Evolutionary conservation across 1,140 invertebrate genomes (phyloP).

Genomic region (Cyclina sinensis): DNA sequence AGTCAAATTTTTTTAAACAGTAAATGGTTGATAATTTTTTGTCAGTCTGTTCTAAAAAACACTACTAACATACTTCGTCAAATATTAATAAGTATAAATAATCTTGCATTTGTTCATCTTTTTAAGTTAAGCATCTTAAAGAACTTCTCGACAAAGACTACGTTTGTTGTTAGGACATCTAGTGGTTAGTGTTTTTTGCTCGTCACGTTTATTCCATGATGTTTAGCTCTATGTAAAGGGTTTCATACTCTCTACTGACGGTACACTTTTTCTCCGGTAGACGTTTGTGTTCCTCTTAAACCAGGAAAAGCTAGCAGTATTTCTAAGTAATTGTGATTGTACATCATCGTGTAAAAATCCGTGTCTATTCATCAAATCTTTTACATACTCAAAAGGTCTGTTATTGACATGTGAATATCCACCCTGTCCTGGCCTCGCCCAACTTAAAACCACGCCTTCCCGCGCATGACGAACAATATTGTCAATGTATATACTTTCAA

Average conservation of each 20-base stretch:
- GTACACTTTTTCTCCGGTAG: constrained; percentile 24
- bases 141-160: too few species aligned
- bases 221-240: neutral
- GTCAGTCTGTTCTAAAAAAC: too few species aligned
- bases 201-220: too few species aligned
- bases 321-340: constrained; percentile 25
- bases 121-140: too few species aligned
- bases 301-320: constrained; percentile 48
- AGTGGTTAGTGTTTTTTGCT: too few species aligned
- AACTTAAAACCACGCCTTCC: constrained; percentile 65
- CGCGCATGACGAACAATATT: constrained; percentile 63
- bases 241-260: neutral
- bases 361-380: constrained; percentile 27
- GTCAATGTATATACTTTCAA: constrained; percentile 60
- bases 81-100: too few species aligned
- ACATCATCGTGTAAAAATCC: constrained; percentile 51
- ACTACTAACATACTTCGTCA: too few species aligned
- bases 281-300: constrained; percentile 62
- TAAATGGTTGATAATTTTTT: too few species aligned
- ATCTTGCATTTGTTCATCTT: too few species aligned
- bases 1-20: too few species aligned
- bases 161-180: too few species aligned
- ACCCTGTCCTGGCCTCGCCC: constrained; percentile 59
- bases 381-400: constrained; percentile 44
- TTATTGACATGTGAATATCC: constrained; percentile 67